Percentiles rank a stretch among this genome's conserved stretches.
phyloP scores from a whole-genome alignment of 2,113 vertebrate genomes.

The Alouatta palliata region DNA sequence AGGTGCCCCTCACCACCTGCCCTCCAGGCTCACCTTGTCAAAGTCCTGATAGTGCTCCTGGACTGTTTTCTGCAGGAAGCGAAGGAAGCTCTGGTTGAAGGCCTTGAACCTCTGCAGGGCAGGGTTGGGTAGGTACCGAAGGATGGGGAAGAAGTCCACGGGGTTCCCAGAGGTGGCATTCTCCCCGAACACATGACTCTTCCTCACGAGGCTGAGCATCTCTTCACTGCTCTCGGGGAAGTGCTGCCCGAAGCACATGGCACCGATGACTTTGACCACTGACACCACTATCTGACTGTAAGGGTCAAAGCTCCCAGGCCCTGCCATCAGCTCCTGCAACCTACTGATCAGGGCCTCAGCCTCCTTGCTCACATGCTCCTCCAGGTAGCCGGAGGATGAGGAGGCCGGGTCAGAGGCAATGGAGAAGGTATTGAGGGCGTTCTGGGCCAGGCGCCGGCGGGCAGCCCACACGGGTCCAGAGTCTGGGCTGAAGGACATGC shows the following conservation, averaged over 20 bases:
- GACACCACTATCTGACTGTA: constrained; percentile 89
- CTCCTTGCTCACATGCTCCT: constrained; percentile 90
- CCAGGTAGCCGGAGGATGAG: constrained; percentile 74
- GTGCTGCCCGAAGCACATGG: constrained; percentile 91
- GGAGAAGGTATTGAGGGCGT: constrained; percentile 88
- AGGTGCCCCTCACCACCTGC: background rate
- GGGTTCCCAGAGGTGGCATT: constrained; percentile 85
- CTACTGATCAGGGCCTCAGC: constrained; percentile 82
- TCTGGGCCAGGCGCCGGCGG: constrained; percentile 89
- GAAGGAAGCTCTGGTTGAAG: constrained; percentile 83
- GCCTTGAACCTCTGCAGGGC: constrained; percentile 84
- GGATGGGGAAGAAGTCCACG: constrained; percentile 91
- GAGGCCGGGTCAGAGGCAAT: constrained; percentile 70
- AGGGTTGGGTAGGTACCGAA: constrained; percentile 87
- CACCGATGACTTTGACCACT: constrained; percentile 93
- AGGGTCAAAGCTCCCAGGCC: constrained; percentile 86
- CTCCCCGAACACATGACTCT: constrained; percentile 84
- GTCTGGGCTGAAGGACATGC: constrained; percentile 88
- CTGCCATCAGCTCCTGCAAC: constrained; percentile 82
- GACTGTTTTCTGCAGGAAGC: constrained; percentile 86
- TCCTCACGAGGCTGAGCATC: constrained; percentile 85
- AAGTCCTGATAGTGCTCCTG: constrained; percentile 88
- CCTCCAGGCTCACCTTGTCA: constrained; percentile 85
- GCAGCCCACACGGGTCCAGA: constrained; percentile 86
- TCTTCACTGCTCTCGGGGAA: constrained; percentile 88